phyloP scores from a whole-genome alignment of 2,113 vertebrate genomes.

The Tympanuchus pallidicinctus region DNA sequence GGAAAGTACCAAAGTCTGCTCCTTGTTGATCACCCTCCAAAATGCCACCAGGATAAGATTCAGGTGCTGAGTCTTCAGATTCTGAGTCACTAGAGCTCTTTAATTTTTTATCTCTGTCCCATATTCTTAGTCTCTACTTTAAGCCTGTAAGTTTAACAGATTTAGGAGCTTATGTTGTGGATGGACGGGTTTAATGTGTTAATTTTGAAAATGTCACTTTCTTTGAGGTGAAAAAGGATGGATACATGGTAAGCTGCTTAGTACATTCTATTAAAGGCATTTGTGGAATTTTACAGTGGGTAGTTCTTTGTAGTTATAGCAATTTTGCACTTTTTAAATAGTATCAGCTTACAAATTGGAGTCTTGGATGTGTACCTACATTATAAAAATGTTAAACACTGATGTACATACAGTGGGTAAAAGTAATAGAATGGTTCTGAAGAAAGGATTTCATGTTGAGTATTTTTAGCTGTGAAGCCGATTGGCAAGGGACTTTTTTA shows the following conservation, averaged over 20 bases:
- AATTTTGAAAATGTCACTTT: not conserved
- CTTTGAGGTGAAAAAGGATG: not conserved
- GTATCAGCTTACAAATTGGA: constrained; percentile 57
- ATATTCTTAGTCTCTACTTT: not conserved
- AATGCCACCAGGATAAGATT: not conserved
- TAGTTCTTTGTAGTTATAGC: constrained; percentile 56
- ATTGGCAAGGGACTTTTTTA: constrained; percentile 5
- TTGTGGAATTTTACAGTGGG: constrained; percentile 55
- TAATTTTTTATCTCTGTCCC: not conserved
- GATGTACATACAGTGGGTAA: not conserved
- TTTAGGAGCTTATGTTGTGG: not conserved
- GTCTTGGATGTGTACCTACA: constrained; percentile 33
- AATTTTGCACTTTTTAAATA: constrained; percentile 65
- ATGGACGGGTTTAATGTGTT: not conserved
- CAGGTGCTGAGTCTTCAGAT: not conserved
- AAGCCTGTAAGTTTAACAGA: not conserved
- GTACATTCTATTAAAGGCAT: constrained; percentile 50
- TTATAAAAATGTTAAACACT: constrained; percentile 43
- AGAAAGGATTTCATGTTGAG: constrained; percentile 1
- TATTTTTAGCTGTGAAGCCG: constrained; percentile 66
- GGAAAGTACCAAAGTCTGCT: not conserved
- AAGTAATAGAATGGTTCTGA: constrained; percentile 33
- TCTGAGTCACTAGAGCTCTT: not conserved
- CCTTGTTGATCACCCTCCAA: not conserved
- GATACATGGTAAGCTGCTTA: constrained; percentile 2